Base-by-base conservation (phyloP, 2,113 vertebrate species). In the Ammodytes marinus region DNA sequence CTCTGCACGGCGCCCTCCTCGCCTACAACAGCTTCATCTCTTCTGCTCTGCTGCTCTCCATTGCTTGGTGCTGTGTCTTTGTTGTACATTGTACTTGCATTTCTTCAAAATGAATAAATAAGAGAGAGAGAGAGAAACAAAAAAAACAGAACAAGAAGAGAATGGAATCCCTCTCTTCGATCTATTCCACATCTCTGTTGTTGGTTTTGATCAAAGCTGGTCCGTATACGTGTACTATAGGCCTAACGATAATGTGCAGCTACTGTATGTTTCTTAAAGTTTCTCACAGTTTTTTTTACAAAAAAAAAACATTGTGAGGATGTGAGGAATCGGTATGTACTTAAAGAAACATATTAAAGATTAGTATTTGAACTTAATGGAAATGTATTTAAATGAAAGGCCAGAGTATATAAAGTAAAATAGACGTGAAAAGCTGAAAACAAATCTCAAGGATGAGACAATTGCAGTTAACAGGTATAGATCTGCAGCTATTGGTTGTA, bases 31-130 rank as follows among this genome's bases (percentile, higher is more conserved):
- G 78, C 86, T 87, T 77, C 92, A 92, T 93, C 74, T 92, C 91
- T 88, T 91, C 90, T 86, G 73, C 70, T 88, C 91, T 91, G 88
- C 88, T 91, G 86, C 93, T 94, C 93, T 89, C 95, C 95, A 97
- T 96, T 96, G 96, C 97, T 97, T 95, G 77, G 96, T 97, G 97
- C 95, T 95, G 95, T 97, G 96, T 97, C 96, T 96, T 97, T 97
- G 96, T 96, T 98, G 97, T 95, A 95, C 94, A 94, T 90, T 95
- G 94, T 96, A 96, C 95, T 96, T 95, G 96, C 96, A 95, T 92
- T 97, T 95, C 95, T 96, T 97, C 93, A 89, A 96, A 96, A 96
- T 95, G 88, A 98, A 97, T 97, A 93, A 94, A 95, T 58, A 79
- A 59, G 10, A 83, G 66, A 72, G 42, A 82, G 42, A 82, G 42